Evolutionary conservation across 1,140 invertebrate species (phyloP).

Genomic region (Drosophila persimilis): DNA sequence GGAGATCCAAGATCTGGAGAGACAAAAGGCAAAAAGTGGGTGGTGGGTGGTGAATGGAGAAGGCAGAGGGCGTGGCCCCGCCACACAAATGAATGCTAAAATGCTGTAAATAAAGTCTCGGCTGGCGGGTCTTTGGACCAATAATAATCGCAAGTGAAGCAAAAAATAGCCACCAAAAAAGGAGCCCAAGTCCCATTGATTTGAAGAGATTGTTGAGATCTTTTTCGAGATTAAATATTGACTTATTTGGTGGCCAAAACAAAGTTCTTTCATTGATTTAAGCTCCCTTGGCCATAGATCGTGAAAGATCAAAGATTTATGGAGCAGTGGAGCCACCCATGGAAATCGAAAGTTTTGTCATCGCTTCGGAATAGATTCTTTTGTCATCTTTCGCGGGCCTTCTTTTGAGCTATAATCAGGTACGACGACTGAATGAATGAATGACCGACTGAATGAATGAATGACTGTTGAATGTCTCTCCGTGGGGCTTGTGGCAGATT

Average conservation of each 20-base stretch:
- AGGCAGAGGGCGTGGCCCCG: conserved; percentile 40
- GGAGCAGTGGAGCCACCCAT: not conserved
- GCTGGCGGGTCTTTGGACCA: not conserved
- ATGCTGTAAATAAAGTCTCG: conserved; percentile 44
- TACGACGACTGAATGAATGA: not conserved
- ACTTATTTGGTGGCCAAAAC: not conserved
- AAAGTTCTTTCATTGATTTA: not conserved
- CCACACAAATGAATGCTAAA: conserved; percentile 58
- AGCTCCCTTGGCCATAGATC: no score
- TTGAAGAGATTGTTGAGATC: not conserved
- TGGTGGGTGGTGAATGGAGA: conserved; percentile 21
- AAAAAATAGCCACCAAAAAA: conserved; percentile 1
- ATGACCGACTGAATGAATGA: no score
- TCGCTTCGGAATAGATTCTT: conserved; percentile 14
- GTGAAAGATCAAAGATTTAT: not conserved
- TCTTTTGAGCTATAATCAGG: not conserved
- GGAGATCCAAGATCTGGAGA: conserved; percentile 16
- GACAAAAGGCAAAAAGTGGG: conserved; percentile 19
- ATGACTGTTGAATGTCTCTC: no score
- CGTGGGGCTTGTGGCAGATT: conserved; percentile 9
- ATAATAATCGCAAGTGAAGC: not conserved
- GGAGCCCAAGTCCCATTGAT: not conserved
- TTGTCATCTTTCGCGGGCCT: conserved; percentile 19
- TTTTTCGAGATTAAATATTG: not conserved
- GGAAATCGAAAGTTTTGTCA: conserved; percentile 50